Evolutionary conservation across 2,797 vertebrate species (phyloP), one percentile per base, ranked within the genome.

Genomic region (Lacerta bilineata): DNA sequence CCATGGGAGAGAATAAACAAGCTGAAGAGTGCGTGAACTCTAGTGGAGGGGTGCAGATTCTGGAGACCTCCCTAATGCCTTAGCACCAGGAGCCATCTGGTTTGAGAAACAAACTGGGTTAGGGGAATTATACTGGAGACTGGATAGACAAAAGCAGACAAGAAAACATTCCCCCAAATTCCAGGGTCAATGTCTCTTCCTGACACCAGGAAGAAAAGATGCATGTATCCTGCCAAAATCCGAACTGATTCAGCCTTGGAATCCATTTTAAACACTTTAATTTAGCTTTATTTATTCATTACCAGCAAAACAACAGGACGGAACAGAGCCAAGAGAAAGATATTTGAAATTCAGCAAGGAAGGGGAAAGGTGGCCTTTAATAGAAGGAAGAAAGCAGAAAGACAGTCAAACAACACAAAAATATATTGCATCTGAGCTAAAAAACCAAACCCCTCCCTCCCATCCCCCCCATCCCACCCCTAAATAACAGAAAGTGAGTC

Each of bases 1-100:
- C 93, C 36, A 80, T 87, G 83, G 94, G 93, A 94, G 94, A 95
- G 93, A 91, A 95, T 92, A 95, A 95, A 95, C 91, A 96, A 91
- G 86, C 72, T 0, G 0, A 36, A 1, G 90, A 88, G 92, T 93
- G 91, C 2, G 0, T 0, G 4, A 94, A 89, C 87, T 86, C 87
- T 0, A 0, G 27, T 0, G 0, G 29, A 23, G 43, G 55, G 89
- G n/a, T 88, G 76, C 89, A 91, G 84, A 95, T 93, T 94, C 93
- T 92, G 10, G 0, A 87, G 0, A 0, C 29, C 0, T 1, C 86
- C 89, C 76, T 46, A 17, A 91, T 82, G 87, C 0, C 0, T 78
- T 87, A 43, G 6, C 1, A 4, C 86, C 90, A 3, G 3, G 84
- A 81, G 90, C 89, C 88, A 91, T 92, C 29, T n/a, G 0, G 77